Evolutionary conservation across 2,113 vertebrate species (phyloP), one percentile per base, ranked within the genome.

Genomic region (Alosa alosa): DNA sequence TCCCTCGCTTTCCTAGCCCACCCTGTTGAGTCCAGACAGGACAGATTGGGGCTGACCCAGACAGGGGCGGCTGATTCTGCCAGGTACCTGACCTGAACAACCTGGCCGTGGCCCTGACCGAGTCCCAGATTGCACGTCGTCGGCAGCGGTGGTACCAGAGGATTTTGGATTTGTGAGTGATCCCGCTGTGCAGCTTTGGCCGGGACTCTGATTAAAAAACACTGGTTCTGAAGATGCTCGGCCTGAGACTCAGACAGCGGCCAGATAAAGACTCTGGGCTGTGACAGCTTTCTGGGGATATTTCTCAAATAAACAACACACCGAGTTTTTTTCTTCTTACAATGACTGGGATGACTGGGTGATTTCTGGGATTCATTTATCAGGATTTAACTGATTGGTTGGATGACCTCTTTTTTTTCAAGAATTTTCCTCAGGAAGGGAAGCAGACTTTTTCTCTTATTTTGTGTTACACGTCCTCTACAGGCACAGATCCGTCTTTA

Each of bases 141-240:
- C 31, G 31, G 22, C n/a, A 25, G n/a, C 4, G n/a, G 9, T 25
- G n/a, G 64, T 10, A 31, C 64, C 31, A 13, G 72, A 78, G 72
- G 72, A 78, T 78, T 78, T 78, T 39, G 72, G 72, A 78, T 78
- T 36, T 78, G 72, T 78, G 72, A 41, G 72, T 39, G 4, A 41
- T 13, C 72, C 72, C 5, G 72, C 72, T 39, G 72, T 39, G 72
- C 25, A 17, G 72, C 25, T 15, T 39, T 78, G 11, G 15, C 72
- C 4, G 1, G 15, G 72, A 78, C 72, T 78, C 72, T 11, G 72
- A 78, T 78, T 78, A 39, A 39, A 18, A 18, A 78, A 11, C 4
- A 3, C 36, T 6, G 72, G 25, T 17, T 36, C 72, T 78, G 25
- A 36, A 36, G 25, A 72, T 36, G 64, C 64, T 13, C 55, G 25